These are phyloP conservation scores for Geophilus truncorum DNA, from an alignment of 2,888 invertebrate genomes.

Conservation along the genomic window DNA sequence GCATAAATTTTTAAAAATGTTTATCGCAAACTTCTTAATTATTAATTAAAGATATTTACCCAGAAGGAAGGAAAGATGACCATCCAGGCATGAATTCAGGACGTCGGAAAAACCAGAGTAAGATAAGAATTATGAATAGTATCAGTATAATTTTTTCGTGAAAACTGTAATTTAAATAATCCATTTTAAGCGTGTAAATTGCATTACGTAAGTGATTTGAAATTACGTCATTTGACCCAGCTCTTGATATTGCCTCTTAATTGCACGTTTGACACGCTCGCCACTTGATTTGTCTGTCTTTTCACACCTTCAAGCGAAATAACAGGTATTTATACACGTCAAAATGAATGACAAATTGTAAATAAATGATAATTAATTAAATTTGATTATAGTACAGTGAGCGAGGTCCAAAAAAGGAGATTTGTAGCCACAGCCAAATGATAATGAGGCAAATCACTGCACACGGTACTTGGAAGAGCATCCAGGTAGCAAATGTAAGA, in stretches of 20 bases:
- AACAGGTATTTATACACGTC: not conserved
- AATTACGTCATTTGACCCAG: slow-evolving; percentile 34
- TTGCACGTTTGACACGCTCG: not conserved
- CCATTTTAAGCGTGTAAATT: no score
- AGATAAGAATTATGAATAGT: slow-evolving; percentile 69
- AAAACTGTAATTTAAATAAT: no score
- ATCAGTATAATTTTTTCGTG: slow-evolving; percentile 49
- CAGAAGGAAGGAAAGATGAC: slow-evolving; percentile 60
- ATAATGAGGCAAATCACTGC: slow-evolving; percentile 72
- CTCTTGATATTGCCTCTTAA: slow-evolving; percentile 31
- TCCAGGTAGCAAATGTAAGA: slow-evolving; percentile 76
- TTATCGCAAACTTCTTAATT: no score
- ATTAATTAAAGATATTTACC: not conserved
- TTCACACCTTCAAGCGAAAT: not conserved
- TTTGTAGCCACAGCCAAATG: slow-evolving; percentile 70
- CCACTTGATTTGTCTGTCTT: not conserved
- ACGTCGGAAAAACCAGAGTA: slow-evolving; percentile 81
- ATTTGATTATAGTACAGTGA: not conserved
- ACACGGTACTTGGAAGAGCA: slow-evolving; percentile 76
- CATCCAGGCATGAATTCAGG: slow-evolving; percentile 85
- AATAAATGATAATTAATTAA: not conserved
- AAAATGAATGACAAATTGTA: not conserved
- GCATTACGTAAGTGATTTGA: no score
- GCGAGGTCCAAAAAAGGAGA: not conserved
- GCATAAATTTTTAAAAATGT: no score